Evolutionary conservation across 1,140 invertebrate genomes (phyloP).

Genomic region (Scaptomyza pallida): DNA sequence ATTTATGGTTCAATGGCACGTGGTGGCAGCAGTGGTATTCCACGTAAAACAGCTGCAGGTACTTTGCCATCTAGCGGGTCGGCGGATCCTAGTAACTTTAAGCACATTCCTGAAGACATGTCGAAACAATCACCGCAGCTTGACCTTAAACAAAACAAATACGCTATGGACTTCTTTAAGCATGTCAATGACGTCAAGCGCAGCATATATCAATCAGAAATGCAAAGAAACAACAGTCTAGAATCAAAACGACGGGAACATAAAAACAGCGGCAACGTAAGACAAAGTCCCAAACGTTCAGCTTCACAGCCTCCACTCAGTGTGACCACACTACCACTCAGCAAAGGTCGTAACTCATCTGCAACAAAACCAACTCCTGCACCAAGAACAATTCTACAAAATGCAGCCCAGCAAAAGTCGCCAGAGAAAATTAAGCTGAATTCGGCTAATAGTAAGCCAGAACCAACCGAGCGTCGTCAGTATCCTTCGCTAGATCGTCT

Average conservation of each 20-base stretch:
- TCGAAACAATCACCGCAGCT: conserved; percentile 39
- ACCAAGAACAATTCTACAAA: conserved; percentile 61
- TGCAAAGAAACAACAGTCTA: conserved; percentile 72
- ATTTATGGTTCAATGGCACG: conserved; percentile 71
- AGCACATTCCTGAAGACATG: conserved; percentile 5
- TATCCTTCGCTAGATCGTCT: conserved; percentile 75
- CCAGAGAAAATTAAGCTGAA: conserved; percentile 9
- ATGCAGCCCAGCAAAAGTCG: conserved; percentile 20
- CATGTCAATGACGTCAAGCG: conserved; percentile 83
- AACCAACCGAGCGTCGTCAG: conserved; percentile 48
- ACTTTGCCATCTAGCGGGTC: conserved; percentile 62
- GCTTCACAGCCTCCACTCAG: conserved; percentile 36
- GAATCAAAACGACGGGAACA: conserved; percentile 50
- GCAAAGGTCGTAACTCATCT: conserved; percentile 58
- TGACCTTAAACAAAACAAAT: conserved; percentile 80
- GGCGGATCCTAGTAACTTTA: conserved; percentile 27
- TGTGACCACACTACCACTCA: conserved; percentile 67
- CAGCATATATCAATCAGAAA: conserved; percentile 81
- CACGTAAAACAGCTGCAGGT: conserved; percentile 74
- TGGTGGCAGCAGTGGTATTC: conserved; percentile 72
- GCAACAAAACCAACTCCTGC: conserved; percentile 68
- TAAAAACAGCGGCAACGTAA: neutral
- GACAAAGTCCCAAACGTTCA: conserved; percentile 48
- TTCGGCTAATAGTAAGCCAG: conserved; percentile 40
- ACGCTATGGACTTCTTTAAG: conserved; percentile 83